These are phyloP conservation scores for Tuberolachnus salignus DNA, from an alignment of 2,888 invertebrate genomes.

Conservation along the genomic window DNA sequence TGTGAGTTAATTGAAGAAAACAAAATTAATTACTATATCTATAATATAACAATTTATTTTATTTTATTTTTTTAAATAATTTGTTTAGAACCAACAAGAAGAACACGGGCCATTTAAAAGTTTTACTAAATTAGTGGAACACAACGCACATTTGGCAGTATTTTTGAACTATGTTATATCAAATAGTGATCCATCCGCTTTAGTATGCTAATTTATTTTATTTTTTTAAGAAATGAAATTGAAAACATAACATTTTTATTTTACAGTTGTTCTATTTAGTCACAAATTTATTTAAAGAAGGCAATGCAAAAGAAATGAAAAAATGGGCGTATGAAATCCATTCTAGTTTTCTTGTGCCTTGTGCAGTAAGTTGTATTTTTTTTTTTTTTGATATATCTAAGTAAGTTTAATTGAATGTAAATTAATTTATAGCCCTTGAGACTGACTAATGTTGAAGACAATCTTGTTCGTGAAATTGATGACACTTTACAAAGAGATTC, in stretches of 20 bases:
- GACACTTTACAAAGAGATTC: slow-evolving; percentile 81
- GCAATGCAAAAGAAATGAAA: slow-evolving; percentile 85
- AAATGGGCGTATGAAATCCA: slow-evolving; percentile 99
- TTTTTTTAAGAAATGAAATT: slow-evolving; percentile 6
- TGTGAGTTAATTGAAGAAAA: slow-evolving; percentile 64
- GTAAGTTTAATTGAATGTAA: neutral
- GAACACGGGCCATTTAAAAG: slow-evolving; percentile 90
- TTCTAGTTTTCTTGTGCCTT: slow-evolving; percentile 91
- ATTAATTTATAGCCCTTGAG: slow-evolving; percentile 73
- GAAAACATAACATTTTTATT: slow-evolving; percentile 57
- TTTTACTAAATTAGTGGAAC: slow-evolving; percentile 79
- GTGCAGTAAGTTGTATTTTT: slow-evolving; percentile 71
- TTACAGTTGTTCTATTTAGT: slow-evolving; percentile 83
- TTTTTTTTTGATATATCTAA: neutral
- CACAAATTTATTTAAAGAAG: slow-evolving; percentile 87
- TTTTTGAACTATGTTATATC: slow-evolving; percentile 89
- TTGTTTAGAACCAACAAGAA: slow-evolving; percentile 73
- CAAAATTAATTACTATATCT: neutral
- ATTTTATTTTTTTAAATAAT: slow-evolving; percentile 20
- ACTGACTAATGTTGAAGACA: slow-evolving; percentile 81
- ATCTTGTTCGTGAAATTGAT: slow-evolving; percentile 87
- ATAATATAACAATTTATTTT: too few relatives aligned
- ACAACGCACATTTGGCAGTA: slow-evolving; percentile 90
- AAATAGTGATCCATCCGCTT: slow-evolving; percentile 79
- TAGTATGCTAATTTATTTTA: slow-evolving; percentile 65